phyloP scores from a whole-genome alignment of 2,797 vertebrate genomes.

The Pachyuromys duprasi region DNA sequence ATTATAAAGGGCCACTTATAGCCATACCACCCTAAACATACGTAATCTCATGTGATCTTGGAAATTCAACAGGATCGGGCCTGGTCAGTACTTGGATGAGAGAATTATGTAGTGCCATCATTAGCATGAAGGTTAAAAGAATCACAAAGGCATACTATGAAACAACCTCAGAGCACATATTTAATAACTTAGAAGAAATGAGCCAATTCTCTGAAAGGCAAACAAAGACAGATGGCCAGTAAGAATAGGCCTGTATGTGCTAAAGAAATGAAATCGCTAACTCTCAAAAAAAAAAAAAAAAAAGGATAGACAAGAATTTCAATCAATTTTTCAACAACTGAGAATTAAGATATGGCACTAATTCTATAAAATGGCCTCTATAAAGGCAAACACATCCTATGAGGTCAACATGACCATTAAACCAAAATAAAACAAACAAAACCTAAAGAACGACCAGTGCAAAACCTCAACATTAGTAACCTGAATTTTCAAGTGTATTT shows the following conservation, averaged over 20 bases:
- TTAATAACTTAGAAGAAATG: background rate
- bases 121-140: background rate
- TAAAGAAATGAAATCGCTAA: background rate
- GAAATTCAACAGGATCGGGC: background rate
- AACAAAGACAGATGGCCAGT: background rate
- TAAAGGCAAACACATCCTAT: background rate
- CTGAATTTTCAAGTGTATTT: background rate
- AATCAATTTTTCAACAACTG: background rate
- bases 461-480: background rate
- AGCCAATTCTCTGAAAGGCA: background rate
- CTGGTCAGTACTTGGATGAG: background rate
- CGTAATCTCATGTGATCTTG: background rate
- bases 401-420: background rate
- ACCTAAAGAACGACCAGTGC: too few relatives aligned
- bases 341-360: background rate
- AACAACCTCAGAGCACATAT: background rate
- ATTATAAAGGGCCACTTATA: background rate
- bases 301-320: background rate
- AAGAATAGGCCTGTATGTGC: background rate
- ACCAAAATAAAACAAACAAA: background rate
- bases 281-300: background rate
- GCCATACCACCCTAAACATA: background rate
- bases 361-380: background rate
- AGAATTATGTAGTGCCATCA: background rate
- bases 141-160: background rate